Evolutionary conservation across 1,140 invertebrate genomes (phyloP).

Genomic region (Phymorhynchus buccinoides): DNA sequence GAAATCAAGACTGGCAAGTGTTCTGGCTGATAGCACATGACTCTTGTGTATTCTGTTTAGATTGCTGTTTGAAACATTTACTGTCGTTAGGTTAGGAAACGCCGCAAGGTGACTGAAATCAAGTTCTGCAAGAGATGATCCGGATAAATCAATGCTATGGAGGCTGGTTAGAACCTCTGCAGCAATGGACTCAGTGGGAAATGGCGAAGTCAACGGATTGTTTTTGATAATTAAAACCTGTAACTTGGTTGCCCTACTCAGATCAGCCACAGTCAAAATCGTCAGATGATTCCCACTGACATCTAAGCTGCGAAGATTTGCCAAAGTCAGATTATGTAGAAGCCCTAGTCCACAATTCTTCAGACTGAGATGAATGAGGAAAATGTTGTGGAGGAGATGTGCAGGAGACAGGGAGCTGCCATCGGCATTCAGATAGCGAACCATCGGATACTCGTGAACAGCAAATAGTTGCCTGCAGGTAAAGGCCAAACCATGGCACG

Average conservation of each 20-base stretch:
- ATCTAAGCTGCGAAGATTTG: constrained; percentile 6
- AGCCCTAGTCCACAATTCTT: background rate
- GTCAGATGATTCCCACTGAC: background rate
- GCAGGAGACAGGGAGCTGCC: background rate
- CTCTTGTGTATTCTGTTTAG: background rate
- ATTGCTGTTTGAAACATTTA: background rate
- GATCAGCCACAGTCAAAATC: background rate
- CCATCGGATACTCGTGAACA: background rate
- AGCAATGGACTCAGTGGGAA: too few relatives aligned
- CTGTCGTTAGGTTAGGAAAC: background rate
- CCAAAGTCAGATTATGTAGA: background rate
- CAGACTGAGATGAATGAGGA: constrained; percentile 21
- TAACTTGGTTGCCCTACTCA: background rate
- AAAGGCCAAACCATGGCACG: constrained; percentile 24
- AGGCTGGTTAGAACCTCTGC: background rate
- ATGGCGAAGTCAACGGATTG: background rate
- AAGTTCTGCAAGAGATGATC: background rate
- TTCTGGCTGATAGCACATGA: too few relatives aligned
- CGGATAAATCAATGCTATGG: background rate
- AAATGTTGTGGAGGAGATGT: background rate
- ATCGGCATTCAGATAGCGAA: background rate
- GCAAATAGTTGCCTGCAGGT: background rate
- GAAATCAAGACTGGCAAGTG: background rate
- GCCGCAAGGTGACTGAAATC: background rate
- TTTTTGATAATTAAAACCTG: background rate